These are phyloP conservation scores for Habroteleia sp. DNA, from an alignment of 2,888 invertebrate genomes.

Conservation along the genomic window DNA sequence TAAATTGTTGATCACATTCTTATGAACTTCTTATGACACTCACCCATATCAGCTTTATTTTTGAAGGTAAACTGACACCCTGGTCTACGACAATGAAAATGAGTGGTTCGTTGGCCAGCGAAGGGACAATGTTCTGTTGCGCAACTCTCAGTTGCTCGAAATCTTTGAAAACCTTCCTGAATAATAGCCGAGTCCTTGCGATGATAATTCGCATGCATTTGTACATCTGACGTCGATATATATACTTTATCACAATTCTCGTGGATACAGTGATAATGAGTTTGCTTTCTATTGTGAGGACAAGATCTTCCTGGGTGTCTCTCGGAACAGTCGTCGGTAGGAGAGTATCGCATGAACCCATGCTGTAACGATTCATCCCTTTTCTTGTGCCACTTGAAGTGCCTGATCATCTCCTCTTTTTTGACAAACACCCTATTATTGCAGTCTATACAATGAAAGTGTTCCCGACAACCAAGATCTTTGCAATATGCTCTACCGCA, in stretches of 20 bases:
- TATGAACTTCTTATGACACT: constrained; percentile 73
- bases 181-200: constrained; percentile 98
- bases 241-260: constrained; percentile 97
- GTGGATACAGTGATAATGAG: constrained; percentile 98
- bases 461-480: constrained; percentile 94
- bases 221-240: constrained; percentile 99
- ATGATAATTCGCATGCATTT: constrained; percentile 99
- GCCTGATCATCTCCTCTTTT: constrained; percentile 99
- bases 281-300: constrained; percentile 95
- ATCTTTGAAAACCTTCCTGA: constrained; percentile 98
- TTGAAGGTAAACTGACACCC: constrained; percentile 98
- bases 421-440: constrained; percentile 94
- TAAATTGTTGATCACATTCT: no score
- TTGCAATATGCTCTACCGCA: constrained; percentile 93
- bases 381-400: constrained; percentile 99
- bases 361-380: constrained; percentile 97
- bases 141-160: constrained; percentile 97
- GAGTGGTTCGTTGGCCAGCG: constrained; percentile 96
- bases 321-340: constrained; percentile 96
- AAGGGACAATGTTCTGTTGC: constrained; percentile 95
- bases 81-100: constrained; percentile 96
- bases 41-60: constrained; percentile 99
- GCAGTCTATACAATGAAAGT: constrained; percentile 95
- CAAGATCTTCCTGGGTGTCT: constrained; percentile 88
- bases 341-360: constrained; percentile 97